Base-by-base conservation (phyloP, 2,797 vertebrate species). In the Micromesistius poutassou region DNA sequence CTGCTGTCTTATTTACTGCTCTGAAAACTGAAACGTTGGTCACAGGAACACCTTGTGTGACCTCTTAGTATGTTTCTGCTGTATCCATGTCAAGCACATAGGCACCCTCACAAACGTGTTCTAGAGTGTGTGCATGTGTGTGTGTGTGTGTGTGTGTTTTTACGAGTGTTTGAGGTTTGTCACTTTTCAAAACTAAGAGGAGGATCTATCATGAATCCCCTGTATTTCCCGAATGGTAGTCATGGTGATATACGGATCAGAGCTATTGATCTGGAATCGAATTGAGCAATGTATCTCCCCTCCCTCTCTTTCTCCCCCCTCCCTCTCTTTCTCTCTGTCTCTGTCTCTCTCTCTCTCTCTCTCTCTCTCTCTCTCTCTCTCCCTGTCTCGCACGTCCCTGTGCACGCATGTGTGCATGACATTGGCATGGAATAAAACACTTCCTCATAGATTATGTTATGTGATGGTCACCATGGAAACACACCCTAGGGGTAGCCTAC, bases 401-500 rank as follows among this genome's bases (percentile, higher is more conserved):
- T 82, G 62, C 72, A 72, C 76, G 33, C 66, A 74, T 1, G 33
- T 75, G 31, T 77, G 10, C 14, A 42, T 79, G 68, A 83, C 86
- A 86, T 82, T 77, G 73, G 30, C 50, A 74, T 73, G 42, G 75
- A 77, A 85, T 80, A 25, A 87, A 87, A 87, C 81, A 82, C 83
- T 85, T 87, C 76, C 85, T 77, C 38, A 73, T 86, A 86, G 86
- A 83, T 89, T 82, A 91, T 88, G 87, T 88, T 91, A 89, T 90
- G 86, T 86, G 88, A 81, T 89, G 91, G 91, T 93, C 90, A 91
- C 91, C 90, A 93, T 93, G 88, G 92, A 86, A 92, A 93, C 91
- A 50, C 85, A 87, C 88, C 88, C 87, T 77, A 82, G 82, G 86
- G 90, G 84, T 12, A 80, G 62, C 79, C 70, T 78, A 87, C 83